Evolutionary conservation across 2,113 vertebrate genomes (phyloP).

Genomic region (Sphyrna mokarran): DNA sequence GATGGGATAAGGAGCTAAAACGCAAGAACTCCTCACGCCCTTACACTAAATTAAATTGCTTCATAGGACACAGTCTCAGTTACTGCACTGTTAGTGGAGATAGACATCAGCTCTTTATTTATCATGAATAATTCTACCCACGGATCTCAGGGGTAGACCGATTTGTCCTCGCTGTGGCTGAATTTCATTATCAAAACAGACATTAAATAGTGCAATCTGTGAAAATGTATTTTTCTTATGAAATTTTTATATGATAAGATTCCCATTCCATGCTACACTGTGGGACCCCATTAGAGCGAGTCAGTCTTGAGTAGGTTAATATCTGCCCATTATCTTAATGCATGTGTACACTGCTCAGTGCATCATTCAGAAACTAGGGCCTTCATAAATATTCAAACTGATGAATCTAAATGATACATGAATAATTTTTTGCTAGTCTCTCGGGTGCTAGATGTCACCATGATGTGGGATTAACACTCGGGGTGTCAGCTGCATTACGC

Average conservation of each 20-base stretch:
- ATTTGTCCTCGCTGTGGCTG: background rate
- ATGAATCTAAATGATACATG: constrained; percentile 18
- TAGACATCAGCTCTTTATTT: constrained; percentile 19
- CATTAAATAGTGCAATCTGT: constrained; percentile 22
- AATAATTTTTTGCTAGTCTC: constrained; percentile 7
- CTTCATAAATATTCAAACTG: constrained; percentile 21
- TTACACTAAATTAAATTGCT: background rate
- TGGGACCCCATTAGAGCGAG: constrained; percentile 11
- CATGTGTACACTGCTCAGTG: background rate
- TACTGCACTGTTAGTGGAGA: background rate
- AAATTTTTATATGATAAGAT: constrained; percentile 24
- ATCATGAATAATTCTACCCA: constrained; percentile 1
- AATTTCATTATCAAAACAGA: constrained; percentile 21
- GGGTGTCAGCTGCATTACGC: background rate
- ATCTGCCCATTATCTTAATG: background rate
- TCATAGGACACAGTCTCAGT: background rate
- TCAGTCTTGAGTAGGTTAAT: background rate
- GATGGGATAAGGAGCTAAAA: background rate
- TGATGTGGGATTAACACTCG: background rate
- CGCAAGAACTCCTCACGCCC: background rate
- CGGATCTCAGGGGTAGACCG: background rate
- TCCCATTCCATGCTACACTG: background rate
- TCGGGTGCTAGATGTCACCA: background rate
- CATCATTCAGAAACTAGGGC: background rate
- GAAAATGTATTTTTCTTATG: constrained; percentile 27